Base-by-base conservation (phyloP, 1,140 invertebrate species). In the Tribolium castaneum region DNA sequence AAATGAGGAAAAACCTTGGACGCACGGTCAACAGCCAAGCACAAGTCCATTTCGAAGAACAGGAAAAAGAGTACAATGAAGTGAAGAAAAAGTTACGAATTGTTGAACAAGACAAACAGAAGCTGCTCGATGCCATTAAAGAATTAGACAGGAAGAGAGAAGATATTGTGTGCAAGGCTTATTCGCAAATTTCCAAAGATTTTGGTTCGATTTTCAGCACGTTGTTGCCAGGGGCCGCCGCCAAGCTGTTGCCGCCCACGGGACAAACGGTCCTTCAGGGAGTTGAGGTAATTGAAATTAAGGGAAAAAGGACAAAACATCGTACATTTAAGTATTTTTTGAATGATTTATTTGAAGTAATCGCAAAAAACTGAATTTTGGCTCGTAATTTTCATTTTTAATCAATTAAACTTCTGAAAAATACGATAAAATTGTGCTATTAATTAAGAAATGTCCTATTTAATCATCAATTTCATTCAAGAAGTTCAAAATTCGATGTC, bases 121-220 rank as follows among this genome's bases (percentile, higher is more conserved):
- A 95, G 84, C 93, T 99, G 73, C 89, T 93, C 39, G 90, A 92
- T 70, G 93, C 97, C 9, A 98, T 99, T 82, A 88, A 90, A 35
- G 94, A 97, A 83, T 88, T 99, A 81, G 97, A 99, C 86, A 91
- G 94, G 81, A 96, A 97, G 87, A 98, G 98, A 86, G 93, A 94
- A 80, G 90, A 92, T 80, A 94, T 94, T 2, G 86, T 99, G 13
- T 87, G 92, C 45, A 89, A 92, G 78, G 97, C 97, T 3, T 97
- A 95, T 90, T 90, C 93, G 81, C 92, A 95, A 84, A 93, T 97
- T 0, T 95, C 95, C 80, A 88, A 93, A 84, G 97, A 99, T 89
- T 99, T 99, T 88, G 96, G 96, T n/a, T 95, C 95, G 0, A 99
- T 99, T 84, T 99, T 99, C 86, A 93, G 92, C 77, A 95, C 94